Evolutionary conservation across 2,888 invertebrate genomes (phyloP), one percentile per base, ranked within the genome.

Genomic region (Drosophila fulvimacula): DNA sequence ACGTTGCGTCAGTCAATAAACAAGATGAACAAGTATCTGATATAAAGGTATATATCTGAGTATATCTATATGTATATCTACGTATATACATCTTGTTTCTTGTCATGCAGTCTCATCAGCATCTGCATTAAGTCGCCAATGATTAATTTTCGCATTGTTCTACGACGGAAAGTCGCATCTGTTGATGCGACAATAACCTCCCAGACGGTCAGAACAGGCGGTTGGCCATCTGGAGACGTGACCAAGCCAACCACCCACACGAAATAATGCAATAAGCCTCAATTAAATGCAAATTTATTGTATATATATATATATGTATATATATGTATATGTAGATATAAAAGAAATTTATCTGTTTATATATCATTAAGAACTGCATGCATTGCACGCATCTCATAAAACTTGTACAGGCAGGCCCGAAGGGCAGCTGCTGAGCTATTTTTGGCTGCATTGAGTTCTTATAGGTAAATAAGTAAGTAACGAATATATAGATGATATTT

Each of bases 251-350:
- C 70, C 70, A 53, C 67, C 70, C 61, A 65, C 52, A 56, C 58
- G 51, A 58, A 61, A 82, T 73, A 69, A 70, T 75, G 76, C 78
- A 83, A 74, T 86, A 83, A 84, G 84, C 80, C 84, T 74, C 75
- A 86, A 86, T 85, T 80, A 83, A 83, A 86, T 76, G 80, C 73
- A 80, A 81, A 84, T 84, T 84, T 84, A 84, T 86, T 86, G 83
- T 76, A 81, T 19, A 19, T 3, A 27, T 10, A 32, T 21, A 15
- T 58, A 15, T 57, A 9, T 52, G 11, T 57, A 51, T 56, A 48
- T 48, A n/a, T 38, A 10, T 57, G 36, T 59, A 34, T 13, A 7
- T 5, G 2, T 6, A 21, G 56, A 4, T 34, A 4, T 49, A 21
- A 3, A 10, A 21, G 0, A 17, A 38, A 53, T 53, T 53, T 38